Evolutionary conservation across 2,888 invertebrate genomes (phyloP).

Genomic region (Sphaerophoria rueppellii): DNA sequence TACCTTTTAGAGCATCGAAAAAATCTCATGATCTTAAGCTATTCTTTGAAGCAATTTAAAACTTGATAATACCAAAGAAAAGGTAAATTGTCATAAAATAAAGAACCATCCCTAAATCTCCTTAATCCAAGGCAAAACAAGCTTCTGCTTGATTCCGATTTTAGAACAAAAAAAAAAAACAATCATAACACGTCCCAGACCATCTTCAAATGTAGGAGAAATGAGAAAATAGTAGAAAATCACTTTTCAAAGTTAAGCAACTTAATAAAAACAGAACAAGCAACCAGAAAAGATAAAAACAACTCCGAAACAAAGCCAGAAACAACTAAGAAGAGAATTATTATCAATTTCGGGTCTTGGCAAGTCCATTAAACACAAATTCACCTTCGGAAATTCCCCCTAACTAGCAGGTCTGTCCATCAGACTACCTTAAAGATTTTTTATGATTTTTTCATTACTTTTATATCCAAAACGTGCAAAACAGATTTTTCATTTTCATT

Average conservation of each 20-base stretch:
- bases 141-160: constrained; percentile 63
- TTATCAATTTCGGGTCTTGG: constrained; percentile 64
- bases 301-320: constrained; percentile 56
- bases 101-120: constrained; percentile 16
- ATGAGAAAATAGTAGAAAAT: constrained; percentile 32
- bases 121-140: constrained; percentile 42
- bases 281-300: constrained; percentile 26
- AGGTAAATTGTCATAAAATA: neutral
- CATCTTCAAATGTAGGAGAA: neutral
- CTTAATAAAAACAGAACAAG: constrained; percentile 9
- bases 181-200: constrained; percentile 35
- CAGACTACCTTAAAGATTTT: constrained; percentile 33
- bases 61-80: constrained; percentile 1
- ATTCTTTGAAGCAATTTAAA: no score
- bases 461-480: constrained; percentile 68
- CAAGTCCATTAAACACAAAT: constrained; percentile 68
- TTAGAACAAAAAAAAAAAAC: constrained; percentile 44
- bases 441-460: constrained; percentile 70
- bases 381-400: constrained; percentile 47
- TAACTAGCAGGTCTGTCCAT: neutral
- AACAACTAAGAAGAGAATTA: constrained; percentile 64
- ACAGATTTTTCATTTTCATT: constrained; percentile 47
- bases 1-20: no score
- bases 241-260: constrained; percentile 19
- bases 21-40: no score